Evolutionary conservation across 2,888 invertebrate genomes (phyloP), one percentile per base, ranked within the genome.

Genomic region (Drosophila helvetica): DNA sequence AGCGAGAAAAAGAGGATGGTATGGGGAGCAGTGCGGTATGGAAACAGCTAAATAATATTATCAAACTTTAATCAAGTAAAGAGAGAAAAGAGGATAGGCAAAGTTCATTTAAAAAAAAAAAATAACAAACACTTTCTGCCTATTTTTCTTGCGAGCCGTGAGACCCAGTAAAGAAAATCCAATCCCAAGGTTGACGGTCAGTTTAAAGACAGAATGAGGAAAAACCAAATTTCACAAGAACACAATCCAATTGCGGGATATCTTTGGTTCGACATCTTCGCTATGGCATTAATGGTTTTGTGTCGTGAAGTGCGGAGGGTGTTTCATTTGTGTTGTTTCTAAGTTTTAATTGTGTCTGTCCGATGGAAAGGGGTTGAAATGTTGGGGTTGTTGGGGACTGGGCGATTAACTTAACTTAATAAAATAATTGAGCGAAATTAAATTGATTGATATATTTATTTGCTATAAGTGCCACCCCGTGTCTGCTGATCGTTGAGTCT

Each of bases 261-360:
- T 38, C 38, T 2, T n/a, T 38, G 7, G 7, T 15, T 38, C 38
- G 15, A 38, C 15, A 38, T 38, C 38, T 38, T 2, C 6, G 12
- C 38, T 12, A 4, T 5, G 15, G 5, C 33, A 15, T 12, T 9
- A 30, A n/a, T n/a, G n/a, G 10, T 5, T 5, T n/a, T n/a, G n/a
- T n/a, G n/a, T 15, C n/a, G 38, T 7, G 15, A 0, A n/a, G 15
- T 6, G 7, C n/a, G n/a, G n/a, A 38, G 38, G 38, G 15, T 38
- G 38, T 38, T 38, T 38, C 38, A 6, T 38, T 33, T 12, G 5
- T 63, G 60, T 78, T 79, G 66, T 66, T 74, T 55, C 55, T 57
- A 68, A 74, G 69, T 75, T 82, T 79, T 72, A 74, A 79, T 87
- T 74, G 66, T 56, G 56, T 55, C 74, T 77, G 72, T 68, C 51